A percentile compares a stretch with the other conserved stretches of the same genome.
Conservation (phyloP, 2,888 invertebrate genomes). For the Adineta ricciae region DNA sequence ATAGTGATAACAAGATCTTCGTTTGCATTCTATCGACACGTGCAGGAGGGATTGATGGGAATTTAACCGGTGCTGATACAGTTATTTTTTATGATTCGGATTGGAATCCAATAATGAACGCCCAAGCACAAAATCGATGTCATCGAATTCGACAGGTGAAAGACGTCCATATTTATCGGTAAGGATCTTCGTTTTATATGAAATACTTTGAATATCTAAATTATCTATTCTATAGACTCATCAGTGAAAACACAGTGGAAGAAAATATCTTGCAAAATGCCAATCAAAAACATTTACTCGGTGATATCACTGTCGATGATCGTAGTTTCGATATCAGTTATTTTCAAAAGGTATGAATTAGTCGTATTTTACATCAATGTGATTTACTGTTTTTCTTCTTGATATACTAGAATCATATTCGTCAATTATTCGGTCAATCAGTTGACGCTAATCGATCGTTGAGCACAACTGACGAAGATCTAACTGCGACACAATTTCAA, state of each 20-base stretch:
- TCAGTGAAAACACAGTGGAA: slow-evolving; percentile 91
- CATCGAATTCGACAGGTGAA: slow-evolving; percentile 97
- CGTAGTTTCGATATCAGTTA: slow-evolving; percentile 31
- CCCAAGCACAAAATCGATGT: slow-evolving; percentile 65
- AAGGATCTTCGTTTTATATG: slow-evolving; percentile 76
- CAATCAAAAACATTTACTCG: slow-evolving; percentile 85
- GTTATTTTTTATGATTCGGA: slow-evolving; percentile 99
- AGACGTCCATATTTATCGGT: slow-evolving; percentile 87
- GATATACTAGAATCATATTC: slow-evolving; percentile 71
- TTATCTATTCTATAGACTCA: slow-evolving; percentile 89
- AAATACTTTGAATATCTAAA: slow-evolving; percentile 69
- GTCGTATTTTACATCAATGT: neutral
- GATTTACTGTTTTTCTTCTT: neutral
- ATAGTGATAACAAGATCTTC: slow-evolving; percentile 72
- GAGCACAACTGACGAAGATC: slow-evolving; percentile 42
- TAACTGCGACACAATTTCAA: slow-evolving; percentile 44
- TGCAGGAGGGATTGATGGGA: slow-evolving; percentile 55
- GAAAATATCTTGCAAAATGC: slow-evolving; percentile 98
- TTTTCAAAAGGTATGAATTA: slow-evolving; percentile 61
- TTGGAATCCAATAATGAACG: slow-evolving; percentile 99
- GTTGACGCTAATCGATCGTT: slow-evolving; percentile 58
- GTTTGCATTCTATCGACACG: neutral
- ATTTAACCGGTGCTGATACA: slow-evolving; percentile 94
- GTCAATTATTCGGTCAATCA: slow-evolving; percentile 70
- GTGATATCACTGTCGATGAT: slow-evolving; percentile 92